A percentile compares a stretch with the other conserved stretches of the same genome.
phyloP scores from a whole-genome alignment of 92 coral and sea anemone species.

The Muricea muricata region DNA sequence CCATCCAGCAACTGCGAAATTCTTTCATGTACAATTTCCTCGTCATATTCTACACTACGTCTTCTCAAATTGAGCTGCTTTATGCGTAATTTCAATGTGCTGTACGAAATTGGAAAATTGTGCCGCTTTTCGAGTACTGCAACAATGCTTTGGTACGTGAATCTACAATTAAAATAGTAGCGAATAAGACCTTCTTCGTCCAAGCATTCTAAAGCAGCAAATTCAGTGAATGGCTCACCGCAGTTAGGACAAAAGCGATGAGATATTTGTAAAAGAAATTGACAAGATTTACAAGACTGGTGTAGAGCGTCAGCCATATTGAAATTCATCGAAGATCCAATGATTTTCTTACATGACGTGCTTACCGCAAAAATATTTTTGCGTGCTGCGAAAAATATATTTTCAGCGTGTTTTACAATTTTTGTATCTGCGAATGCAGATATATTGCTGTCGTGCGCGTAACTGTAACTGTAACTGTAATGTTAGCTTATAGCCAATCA shows the following conservation, averaged over 20 bases:
- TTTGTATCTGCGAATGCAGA: too few species aligned
- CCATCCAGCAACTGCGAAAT: constrained; percentile 18
- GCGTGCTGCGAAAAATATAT: too few species aligned
- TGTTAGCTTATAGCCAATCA: too few species aligned
- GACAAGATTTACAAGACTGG: not conserved
- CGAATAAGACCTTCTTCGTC: not conserved
- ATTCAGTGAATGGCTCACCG: not conserved
- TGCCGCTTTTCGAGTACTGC: not conserved
- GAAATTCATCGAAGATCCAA: too few species aligned
- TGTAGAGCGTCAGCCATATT: not conserved
- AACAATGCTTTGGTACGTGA: not conserved
- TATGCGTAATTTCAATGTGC: not conserved
- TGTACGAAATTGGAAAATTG: not conserved
- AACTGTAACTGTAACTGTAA: too few species aligned
- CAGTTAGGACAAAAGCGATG: not conserved
- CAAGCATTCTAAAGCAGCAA: not conserved
- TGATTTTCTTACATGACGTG: too few species aligned
- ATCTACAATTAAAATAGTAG: not conserved
- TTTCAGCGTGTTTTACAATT: too few species aligned
- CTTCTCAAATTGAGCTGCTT: not conserved
- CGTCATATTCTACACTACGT: constrained; percentile 19
- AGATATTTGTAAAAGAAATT: not conserved
- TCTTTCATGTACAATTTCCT: constrained; percentile 27
- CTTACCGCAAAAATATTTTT: too few species aligned
- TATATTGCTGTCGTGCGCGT: too few species aligned